A percentile compares a stretch with the other conserved stretches of the same genome.
These are phyloP conservation scores for Acanthococcus lagerstroemiae DNA, from an alignment of 2,888 invertebrate species.

Conservation along the genomic window DNA sequence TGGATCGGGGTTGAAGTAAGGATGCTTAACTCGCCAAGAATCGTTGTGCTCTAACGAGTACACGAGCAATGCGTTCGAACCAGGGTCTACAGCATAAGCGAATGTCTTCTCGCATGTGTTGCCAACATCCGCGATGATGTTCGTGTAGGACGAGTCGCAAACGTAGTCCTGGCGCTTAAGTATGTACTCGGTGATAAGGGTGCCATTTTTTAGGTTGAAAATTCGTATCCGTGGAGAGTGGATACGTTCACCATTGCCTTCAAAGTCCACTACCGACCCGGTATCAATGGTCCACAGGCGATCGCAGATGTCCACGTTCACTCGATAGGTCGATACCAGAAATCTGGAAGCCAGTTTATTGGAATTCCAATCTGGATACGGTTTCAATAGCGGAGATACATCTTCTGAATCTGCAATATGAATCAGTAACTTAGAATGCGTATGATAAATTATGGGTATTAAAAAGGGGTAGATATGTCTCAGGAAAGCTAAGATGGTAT, in stretches of 20 bases:
- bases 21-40: conserved; percentile 70
- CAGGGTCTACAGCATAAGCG: conserved; percentile 62
- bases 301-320: conserved; percentile 67
- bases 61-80: conserved; percentile 47
- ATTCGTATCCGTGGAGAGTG: conserved; percentile 48
- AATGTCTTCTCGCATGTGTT: conserved; percentile 62
- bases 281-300: conserved; percentile 75
- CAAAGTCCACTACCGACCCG: conserved; percentile 55
- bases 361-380: conserved; percentile 65
- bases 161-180: conserved; percentile 18
- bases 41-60: conserved; percentile 66
- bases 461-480: no score
- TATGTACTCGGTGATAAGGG: conserved; percentile 48
- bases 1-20: conserved; percentile 73
- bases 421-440: no score
- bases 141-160: conserved; percentile 68
- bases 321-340: conserved; percentile 61
- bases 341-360: conserved; percentile 66
- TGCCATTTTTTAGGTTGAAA: conserved; percentile 63
- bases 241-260: conserved; percentile 15
- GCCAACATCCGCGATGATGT: conserved; percentile 66
- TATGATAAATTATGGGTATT: no score
- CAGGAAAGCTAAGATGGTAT: no score
- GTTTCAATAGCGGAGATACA: conserved; percentile 61
- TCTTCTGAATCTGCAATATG: conserved; percentile 36